Evolutionary conservation across 2,888 invertebrate species (phyloP), one percentile per base, ranked within the genome.

Genomic region (Rhagonycha fulva): DNA sequence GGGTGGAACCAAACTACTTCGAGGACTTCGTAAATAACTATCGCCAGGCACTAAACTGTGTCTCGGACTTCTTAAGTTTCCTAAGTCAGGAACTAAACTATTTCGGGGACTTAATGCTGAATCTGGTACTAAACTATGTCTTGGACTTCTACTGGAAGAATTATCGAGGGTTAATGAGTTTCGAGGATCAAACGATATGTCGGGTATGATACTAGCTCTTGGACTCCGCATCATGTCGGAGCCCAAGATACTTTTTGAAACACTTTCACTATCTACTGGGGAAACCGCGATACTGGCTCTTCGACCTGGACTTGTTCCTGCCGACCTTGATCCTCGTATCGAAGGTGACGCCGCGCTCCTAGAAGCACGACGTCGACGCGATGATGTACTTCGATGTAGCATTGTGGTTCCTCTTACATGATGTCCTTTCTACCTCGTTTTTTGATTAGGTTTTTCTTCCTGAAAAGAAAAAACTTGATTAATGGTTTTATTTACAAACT

Each of bases 381-480:
- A 91, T 60, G 94, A 94, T 30, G 93, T 91, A 82, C 91, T 92
- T 83, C 93, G 89, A 82, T 92, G 91, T 81, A 94, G 86, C 93
- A 94, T 94, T 70, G 47, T 74, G 10, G 7, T 61, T 26, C 2
- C 32, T 47, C 9, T 71, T 62, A 68, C 68, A 60, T 67, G 47
- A n/a, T 63, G 32, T 12, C 60, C 61, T 24, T 61, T 66, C 23
- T 62, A 28, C 23, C 12, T 70, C 24, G 69, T 9, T 62, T 47
- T 19, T 70, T 62, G 19, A n/a, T 62, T 26, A 26, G 4, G 26
- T 4, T n/a, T 47, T 47, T 47, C 47, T n/a, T 47, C 11, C 47
- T 47, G 9, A 47, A 47, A 47, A 47, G 9, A 5, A 47, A 47
- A 9, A n/a, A 7, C 7, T 12, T n/a, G n/a, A n/a, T 47, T 47